Percentiles rank a stretch among this genome's conserved stretches.
phyloP scores from a whole-genome alignment of 30 jellyfish, hydroid and myxozoan species.

The Euphysa ruthae region DNA sequence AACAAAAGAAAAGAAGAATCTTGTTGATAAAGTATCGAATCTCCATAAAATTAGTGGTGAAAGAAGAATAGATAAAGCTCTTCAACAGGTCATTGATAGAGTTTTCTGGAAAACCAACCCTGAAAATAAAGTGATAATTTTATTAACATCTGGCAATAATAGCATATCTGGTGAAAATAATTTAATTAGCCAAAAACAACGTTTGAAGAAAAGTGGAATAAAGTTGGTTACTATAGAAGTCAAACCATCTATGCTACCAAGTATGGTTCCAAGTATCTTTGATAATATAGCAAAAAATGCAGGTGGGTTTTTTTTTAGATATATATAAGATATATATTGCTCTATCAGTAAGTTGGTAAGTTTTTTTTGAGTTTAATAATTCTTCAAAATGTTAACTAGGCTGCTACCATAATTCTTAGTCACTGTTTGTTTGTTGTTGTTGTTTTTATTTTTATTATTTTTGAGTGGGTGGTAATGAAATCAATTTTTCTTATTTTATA shows the following conservation, averaged over 20 bases:
- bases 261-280: background rate
- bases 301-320: background rate
- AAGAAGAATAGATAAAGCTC: conserved; percentile 58
- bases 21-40: background rate
- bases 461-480: too few relatives aligned
- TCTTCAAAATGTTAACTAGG: too few relatives aligned
- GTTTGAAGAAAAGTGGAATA: background rate
- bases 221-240: background rate
- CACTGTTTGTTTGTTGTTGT: too few relatives aligned
- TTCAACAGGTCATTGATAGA: conserved; percentile 23
- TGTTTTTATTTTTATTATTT: too few relatives aligned
- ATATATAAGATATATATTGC: too few relatives aligned
- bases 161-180: background rate
- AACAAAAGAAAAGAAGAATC: background rate
- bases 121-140: background rate
- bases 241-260: background rate
- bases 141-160: background rate
- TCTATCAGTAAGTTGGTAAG: too few relatives aligned
- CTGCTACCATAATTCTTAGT: too few relatives aligned
- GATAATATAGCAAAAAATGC: background rate
- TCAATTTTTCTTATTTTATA: too few relatives aligned
- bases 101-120: background rate
- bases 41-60: conserved; percentile 48
- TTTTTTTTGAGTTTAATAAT: too few relatives aligned
- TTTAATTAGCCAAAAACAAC: background rate